Evolutionary conservation across 1,140 invertebrate species (phyloP).

Genomic region (Armadillidium nasatum): DNA sequence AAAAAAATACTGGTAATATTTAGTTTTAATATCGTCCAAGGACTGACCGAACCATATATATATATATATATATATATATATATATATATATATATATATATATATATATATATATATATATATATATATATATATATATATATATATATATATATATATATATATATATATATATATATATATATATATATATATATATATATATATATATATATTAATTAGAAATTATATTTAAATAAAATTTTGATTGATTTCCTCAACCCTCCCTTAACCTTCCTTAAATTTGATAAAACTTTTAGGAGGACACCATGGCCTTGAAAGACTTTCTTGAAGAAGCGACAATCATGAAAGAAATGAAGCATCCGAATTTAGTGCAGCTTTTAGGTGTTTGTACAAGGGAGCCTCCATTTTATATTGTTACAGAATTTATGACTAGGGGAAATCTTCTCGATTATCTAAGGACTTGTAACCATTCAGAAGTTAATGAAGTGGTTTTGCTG

Average conservation of each 20-base stretch:
- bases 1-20: too few species aligned
- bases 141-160: background rate
- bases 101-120: background rate
- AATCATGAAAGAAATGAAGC: constrained; percentile 99
- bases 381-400: constrained; percentile 87
- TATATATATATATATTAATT: too few species aligned
- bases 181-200: too few species aligned
- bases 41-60: too few species aligned
- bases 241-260: too few species aligned
- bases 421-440: constrained; percentile 98
- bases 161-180: background rate
- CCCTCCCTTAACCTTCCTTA: background rate
- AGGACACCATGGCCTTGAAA: constrained; percentile 98
- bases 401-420: constrained; percentile 98
- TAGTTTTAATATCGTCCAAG: too few species aligned
- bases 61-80: too few species aligned
- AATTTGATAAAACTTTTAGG: constrained; percentile 53
- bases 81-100: background rate
- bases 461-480: constrained; percentile 78
- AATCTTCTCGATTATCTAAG: constrained; percentile 94
- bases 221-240: too few species aligned
- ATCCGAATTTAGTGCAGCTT: constrained; percentile 96
- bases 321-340: constrained; percentile 98
- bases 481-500: constrained; percentile 92
- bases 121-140: background rate